Evolutionary conservation across 2,113 vertebrate genomes (phyloP).

Genomic region (Chionomys nivalis): DNA sequence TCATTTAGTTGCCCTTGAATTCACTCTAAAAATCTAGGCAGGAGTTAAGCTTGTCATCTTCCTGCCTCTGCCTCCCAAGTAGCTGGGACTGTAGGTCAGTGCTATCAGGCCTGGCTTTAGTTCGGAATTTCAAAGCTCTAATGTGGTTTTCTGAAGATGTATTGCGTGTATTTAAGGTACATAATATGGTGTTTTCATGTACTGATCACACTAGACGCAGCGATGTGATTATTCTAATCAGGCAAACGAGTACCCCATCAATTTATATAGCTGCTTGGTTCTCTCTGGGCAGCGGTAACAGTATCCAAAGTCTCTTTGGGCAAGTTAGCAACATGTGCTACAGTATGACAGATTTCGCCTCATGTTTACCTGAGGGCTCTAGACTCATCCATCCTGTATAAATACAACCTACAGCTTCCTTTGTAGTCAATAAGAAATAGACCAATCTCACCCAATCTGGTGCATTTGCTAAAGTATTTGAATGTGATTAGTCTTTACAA

Average conservation of each 20-base stretch:
- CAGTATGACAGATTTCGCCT: background rate
- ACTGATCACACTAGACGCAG: background rate
- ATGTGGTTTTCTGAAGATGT: background rate
- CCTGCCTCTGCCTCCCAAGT: background rate
- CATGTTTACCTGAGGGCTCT: background rate
- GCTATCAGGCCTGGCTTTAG: background rate
- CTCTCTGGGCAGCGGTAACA: background rate
- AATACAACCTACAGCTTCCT: background rate
- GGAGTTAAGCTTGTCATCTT: background rate
- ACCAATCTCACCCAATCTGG: background rate
- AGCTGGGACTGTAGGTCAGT: background rate
- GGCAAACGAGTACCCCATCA: background rate
- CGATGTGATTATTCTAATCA: background rate
- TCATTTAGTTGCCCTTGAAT: background rate
- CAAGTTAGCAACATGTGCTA: background rate
- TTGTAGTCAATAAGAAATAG: background rate
- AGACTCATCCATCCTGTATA: background rate
- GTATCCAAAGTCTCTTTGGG: background rate
- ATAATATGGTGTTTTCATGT: background rate
- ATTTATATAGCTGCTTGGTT: background rate
- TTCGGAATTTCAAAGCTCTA: background rate
- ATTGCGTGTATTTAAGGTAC: background rate
- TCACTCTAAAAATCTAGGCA: background rate
- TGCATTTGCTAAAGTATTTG: background rate
- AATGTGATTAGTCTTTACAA: background rate